Conservation (phyloP, 2,113 vertebrate species). For the Suricata suricatta region DNA sequence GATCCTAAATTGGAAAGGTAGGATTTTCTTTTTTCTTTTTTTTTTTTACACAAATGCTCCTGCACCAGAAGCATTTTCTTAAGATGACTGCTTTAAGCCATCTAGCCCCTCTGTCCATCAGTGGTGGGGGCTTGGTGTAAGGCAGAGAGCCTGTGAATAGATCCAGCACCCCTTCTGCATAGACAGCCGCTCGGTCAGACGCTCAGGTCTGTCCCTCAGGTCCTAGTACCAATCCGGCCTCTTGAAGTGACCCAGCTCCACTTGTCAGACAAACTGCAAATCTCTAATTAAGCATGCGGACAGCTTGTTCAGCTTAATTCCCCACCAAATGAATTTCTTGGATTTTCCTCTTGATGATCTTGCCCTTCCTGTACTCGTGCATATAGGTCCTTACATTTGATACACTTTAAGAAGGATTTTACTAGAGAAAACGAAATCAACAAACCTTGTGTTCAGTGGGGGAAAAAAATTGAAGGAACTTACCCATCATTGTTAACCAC, state of each 20-base stretch:
- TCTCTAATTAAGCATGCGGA: background rate
- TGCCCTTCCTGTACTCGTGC: background rate
- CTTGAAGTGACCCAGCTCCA: background rate
- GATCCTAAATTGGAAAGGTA: slow-evolving; percentile 40
- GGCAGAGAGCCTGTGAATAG: background rate
- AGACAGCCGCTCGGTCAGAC: background rate
- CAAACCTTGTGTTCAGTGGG: background rate
- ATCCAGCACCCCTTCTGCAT: background rate
- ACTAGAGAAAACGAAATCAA: slow-evolving; percentile 33
- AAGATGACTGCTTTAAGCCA: background rate
- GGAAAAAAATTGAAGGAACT: slow-evolving; percentile 25
- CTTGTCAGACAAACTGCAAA: background rate
- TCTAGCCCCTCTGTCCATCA: background rate
- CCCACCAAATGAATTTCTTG: background rate
- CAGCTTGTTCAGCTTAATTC: slow-evolving; percentile 1
- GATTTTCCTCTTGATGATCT: background rate
- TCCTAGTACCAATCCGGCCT: background rate
- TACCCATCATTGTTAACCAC: background rate
- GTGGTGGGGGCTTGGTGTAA: background rate
- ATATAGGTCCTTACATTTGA: background rate
- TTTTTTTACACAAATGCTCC: background rate
- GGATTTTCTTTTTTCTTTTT: background rate
- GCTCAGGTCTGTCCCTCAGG: background rate
- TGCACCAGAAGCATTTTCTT: slow-evolving; percentile 9
- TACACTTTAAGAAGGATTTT: background rate